phyloP scores from a whole-genome alignment of 1,140 invertebrate species.

The Nylanderia fulva region DNA sequence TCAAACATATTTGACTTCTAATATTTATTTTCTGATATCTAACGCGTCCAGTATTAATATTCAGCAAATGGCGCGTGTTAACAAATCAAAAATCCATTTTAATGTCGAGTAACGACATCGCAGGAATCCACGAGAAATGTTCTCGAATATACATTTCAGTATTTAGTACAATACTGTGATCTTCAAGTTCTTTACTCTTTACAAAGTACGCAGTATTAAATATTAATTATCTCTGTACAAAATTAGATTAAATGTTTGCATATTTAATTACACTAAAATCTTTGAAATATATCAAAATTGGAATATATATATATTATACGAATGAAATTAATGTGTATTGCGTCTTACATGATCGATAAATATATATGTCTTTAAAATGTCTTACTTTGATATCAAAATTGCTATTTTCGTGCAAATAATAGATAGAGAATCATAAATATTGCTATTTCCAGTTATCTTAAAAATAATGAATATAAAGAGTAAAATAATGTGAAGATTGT shows the following conservation, averaged over 20 bases:
- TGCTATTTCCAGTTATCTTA: not conserved
- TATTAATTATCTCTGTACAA: slow-evolving; percentile 43
- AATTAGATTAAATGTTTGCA: slow-evolving; percentile 24
- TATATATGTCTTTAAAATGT: not conserved
- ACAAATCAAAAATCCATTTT: slow-evolving; percentile 30
- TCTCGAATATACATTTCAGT: slow-evolving; percentile 45
- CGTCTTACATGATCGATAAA: not conserved
- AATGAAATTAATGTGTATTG: slow-evolving; percentile 1
- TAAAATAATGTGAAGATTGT: not conserved
- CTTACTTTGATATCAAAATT: slow-evolving; percentile 4
- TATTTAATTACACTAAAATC: slow-evolving; percentile 20
- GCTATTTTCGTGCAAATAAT: not conserved
- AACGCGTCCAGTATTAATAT: slow-evolving; percentile 13
- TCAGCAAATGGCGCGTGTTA: not conserved
- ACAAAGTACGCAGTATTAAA: slow-evolving; percentile 4
- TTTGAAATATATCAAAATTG: slow-evolving; percentile 24
- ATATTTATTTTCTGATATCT: not conserved
- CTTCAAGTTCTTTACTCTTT: slow-evolving; percentile 31
- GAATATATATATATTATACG: not conserved
- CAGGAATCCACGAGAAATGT: slow-evolving; percentile 48
- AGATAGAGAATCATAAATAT: not conserved
- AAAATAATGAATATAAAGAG: not conserved
- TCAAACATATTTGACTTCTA: slow-evolving; percentile 42
- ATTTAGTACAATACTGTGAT: slow-evolving; percentile 33
- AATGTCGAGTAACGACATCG: slow-evolving; percentile 32